Conservation (phyloP, 2,888 invertebrate species). For the Quadroppia sp. region DNA sequence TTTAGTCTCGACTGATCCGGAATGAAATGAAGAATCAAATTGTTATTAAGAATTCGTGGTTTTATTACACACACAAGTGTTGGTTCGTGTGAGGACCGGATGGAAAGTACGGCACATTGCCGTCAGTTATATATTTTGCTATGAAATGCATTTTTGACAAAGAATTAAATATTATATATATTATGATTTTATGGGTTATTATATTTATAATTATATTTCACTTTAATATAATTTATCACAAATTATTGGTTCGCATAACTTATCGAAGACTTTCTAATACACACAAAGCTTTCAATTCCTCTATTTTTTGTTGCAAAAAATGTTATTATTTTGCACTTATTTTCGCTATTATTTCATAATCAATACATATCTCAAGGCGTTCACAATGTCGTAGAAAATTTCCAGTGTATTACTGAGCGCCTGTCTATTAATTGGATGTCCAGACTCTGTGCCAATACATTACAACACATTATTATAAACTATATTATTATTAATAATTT, state of each 20-base stretch:
- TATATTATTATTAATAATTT: not conserved
- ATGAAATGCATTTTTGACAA: constrained; percentile 15
- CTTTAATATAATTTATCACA: constrained; percentile 8
- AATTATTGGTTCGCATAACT: not conserved
- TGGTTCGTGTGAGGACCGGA: constrained; percentile 13
- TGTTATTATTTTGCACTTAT: too few species aligned
- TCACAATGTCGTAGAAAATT: constrained; percentile 12
- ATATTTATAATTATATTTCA: not conserved
- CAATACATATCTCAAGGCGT: constrained; percentile 10
- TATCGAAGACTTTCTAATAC: too few species aligned
- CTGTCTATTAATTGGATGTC: not conserved
- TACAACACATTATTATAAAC: constrained; percentile 4
- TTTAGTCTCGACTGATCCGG: not conserved
- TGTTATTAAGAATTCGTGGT: not conserved
- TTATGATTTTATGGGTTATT: not conserved
- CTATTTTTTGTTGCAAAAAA: not conserved
- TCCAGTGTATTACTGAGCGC: not conserved
- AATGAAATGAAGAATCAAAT: constrained; percentile 1
- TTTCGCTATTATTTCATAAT: constrained; percentile 12
- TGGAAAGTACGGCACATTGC: constrained; percentile 27
- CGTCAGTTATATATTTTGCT: not conserved
- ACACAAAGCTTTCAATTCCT: too few species aligned
- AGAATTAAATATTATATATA: constrained; percentile 13
- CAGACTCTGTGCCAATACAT: constrained; percentile 19
- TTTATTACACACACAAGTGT: constrained; percentile 2